Percentiles rank a stretch among this genome's conserved stretches.
phyloP scores from a whole-genome alignment of 2,113 vertebrate genomes.

The Lanius ludovicianus region DNA sequence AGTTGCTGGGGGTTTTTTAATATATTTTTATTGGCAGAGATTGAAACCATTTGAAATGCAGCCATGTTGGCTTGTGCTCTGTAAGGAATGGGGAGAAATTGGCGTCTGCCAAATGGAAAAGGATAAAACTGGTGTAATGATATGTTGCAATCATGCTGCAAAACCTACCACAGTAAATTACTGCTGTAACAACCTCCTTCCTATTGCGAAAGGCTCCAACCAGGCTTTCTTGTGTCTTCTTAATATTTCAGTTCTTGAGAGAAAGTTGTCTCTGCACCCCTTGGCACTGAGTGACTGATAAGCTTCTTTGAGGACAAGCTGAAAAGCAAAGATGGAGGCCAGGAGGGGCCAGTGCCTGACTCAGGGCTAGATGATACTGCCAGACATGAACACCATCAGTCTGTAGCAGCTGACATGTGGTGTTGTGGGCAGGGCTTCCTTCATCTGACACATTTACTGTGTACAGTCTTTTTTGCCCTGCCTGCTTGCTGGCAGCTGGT shows the following conservation, averaged over 20 bases:
- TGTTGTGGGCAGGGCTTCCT: background rate
- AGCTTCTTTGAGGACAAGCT: background rate
- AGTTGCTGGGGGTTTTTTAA: background rate
- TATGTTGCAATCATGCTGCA: slow-evolving; percentile 53
- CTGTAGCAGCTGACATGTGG: fast-evolving
- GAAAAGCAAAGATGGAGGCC: background rate
- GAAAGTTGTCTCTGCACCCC: background rate
- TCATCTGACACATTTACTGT: fast-evolving
- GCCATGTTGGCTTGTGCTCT: slow-evolving; percentile 6
- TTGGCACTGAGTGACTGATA: background rate
- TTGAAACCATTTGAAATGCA: slow-evolving; percentile 50
- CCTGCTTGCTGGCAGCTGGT: background rate
- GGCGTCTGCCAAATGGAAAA: slow-evolving; percentile 42
- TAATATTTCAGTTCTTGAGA: background rate
- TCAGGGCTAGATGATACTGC: background rate
- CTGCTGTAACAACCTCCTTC: slow-evolving; percentile 37
- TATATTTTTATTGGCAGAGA: slow-evolving; percentile 51
- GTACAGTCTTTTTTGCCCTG: fast-evolving
- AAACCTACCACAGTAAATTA: slow-evolving; percentile 62
- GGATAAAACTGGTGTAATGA: slow-evolving; percentile 61
- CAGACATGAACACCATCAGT: fast-evolving
- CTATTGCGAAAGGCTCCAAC: slow-evolving; percentile 26
- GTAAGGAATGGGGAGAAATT: background rate
- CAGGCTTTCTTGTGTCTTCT: background rate
- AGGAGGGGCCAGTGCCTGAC: background rate